Base-by-base conservation (phyloP, 2,113 vertebrate species). In the Sterna hirundo region DNA sequence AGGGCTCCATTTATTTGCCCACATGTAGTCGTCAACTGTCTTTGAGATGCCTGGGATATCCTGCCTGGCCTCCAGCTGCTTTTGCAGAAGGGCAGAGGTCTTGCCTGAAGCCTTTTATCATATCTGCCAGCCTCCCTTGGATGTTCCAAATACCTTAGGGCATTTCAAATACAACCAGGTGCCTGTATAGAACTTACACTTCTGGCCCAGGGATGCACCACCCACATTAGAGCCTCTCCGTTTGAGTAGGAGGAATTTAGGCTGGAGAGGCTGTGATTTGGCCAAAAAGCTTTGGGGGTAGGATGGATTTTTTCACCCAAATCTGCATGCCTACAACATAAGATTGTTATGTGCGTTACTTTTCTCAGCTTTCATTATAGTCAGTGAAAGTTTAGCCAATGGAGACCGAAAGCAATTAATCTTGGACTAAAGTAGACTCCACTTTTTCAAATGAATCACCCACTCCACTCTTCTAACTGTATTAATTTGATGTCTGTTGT, bases 11-110 rank as follows among this genome's bases (percentile, higher is more conserved):
- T 92, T 64, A 15, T 75, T 95, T 95, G 94, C 76, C 72, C 38
- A 86, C 93, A 91, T 10, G 4, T 88, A 54, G 72, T 25, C 78
- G 88, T 94, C 89, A 82, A 20, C 23, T 96, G 86, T 94, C 72
- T 89, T 87, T 91, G 87, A 96, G 93, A 93, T 76, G 65, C 81
- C 52, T 64, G 13, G 87, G 83, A 89, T 91, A 93, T 79, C 91
- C 91, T 95, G 93, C 93, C 94, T 95, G 87, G 96, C 89, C 65
- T 95, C 86, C 96, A 96, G 84, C 86, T 95, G 93, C 86, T 96
- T 57, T 82, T 84, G 69, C 52, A 91, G 87, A 76, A 89, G 89
- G 91, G 91, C 93, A 95, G 93, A 94, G 94, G 84, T 96, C 93
- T 95, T 85, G 65, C 70, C 78, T 90, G 34, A 83, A 85, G 78